These are phyloP conservation scores for Synanthedon tipuliformis DNA, from an alignment of 2,888 invertebrate genomes.

Conservation along the genomic window DNA sequence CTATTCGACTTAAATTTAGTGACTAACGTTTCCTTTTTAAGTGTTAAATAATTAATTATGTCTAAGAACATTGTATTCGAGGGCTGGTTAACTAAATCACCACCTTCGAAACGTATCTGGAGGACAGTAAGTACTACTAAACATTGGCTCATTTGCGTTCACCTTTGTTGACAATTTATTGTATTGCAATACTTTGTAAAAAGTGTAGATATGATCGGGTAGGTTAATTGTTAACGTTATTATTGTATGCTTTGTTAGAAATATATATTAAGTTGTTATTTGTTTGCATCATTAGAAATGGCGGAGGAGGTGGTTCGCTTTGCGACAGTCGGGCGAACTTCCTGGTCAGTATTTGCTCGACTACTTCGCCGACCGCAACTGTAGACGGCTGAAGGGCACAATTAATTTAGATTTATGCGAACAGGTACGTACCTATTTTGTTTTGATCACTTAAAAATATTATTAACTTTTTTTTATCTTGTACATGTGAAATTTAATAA, in stretches of 20 bases:
- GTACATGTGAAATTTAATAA: not conserved
- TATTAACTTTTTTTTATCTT: not conserved
- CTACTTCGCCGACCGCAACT: slow-evolving; percentile 90
- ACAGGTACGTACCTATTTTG: slow-evolving; percentile 72
- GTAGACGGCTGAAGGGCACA: slow-evolving; percentile 86
- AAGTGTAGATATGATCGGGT: not conserved
- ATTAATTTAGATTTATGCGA: slow-evolving; percentile 97
- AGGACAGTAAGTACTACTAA: slow-evolving; percentile 84
- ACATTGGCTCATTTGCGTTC: slow-evolving; percentile 11
- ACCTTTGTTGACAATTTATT: slow-evolving; percentile 42
- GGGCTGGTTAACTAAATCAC: slow-evolving; percentile 96
- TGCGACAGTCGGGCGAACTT: slow-evolving; percentile 90
- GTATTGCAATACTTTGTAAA: not conserved
- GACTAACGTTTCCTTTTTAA: slow-evolving; percentile 20
- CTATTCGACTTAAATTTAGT: not conserved
- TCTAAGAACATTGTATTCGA: slow-evolving; percentile 82
- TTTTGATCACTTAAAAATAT: not conserved
- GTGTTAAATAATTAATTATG: slow-evolving; percentile 27
- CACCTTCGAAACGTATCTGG: slow-evolving; percentile 91
- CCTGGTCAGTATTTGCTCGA: slow-evolving; percentile 94
- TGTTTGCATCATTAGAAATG: slow-evolving; percentile 77
- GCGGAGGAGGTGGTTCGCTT: slow-evolving; percentile 94
- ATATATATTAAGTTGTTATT: not conserved
- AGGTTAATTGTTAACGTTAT: too few relatives aligned
- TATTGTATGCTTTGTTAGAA: too few relatives aligned